phyloP scores from a whole-genome alignment of 2,113 vertebrate species.

The Falcunculus frontatus region DNA sequence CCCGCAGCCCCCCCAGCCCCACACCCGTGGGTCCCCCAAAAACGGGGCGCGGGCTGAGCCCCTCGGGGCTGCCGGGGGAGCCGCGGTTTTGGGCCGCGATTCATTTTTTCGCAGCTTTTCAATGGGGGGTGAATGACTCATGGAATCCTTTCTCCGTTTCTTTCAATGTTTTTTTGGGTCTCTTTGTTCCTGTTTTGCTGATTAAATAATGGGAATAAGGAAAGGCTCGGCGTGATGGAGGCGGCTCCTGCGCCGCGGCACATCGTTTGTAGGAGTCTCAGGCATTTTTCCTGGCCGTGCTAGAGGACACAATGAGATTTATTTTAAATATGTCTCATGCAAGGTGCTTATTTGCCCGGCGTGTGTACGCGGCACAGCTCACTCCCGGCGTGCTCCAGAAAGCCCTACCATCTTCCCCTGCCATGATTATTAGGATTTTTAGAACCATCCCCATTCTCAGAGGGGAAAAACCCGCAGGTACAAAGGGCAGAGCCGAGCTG shows the following conservation, averaged over 20 bases:
- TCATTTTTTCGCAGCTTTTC: neutral
- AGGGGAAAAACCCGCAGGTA: neutral
- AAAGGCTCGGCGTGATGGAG: slow-evolving; percentile 15
- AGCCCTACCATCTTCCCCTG: neutral
- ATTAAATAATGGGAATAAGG: slow-evolving; percentile 16
- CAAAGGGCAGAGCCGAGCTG: neutral
- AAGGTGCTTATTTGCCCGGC: slow-evolving; percentile 39
- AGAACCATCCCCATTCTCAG: neutral
- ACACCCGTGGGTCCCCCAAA: neutral
- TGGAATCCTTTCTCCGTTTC: slow-evolving; percentile 34
- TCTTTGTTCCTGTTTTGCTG: slow-evolving; percentile 57
- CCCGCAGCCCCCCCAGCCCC: neutral
- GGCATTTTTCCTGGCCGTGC: neutral
- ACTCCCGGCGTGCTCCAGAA: neutral
- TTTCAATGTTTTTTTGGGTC: slow-evolving; percentile 2
- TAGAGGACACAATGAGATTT: slow-evolving; percentile 11
- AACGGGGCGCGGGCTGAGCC: neutral
- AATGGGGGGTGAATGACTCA: slow-evolving; percentile 39
- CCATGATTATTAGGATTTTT: neutral
- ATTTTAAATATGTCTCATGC: slow-evolving; percentile 2
- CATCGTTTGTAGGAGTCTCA: neutral
- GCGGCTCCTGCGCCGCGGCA: neutral
- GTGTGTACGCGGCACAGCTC: neutral
- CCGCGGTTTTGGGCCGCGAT: neutral
- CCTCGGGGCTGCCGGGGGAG: neutral